Evolutionary conservation across 2,888 invertebrate genomes (phyloP), one percentile per base, ranked within the genome.

Genomic region (Microctonus aethiopoides): DNA sequence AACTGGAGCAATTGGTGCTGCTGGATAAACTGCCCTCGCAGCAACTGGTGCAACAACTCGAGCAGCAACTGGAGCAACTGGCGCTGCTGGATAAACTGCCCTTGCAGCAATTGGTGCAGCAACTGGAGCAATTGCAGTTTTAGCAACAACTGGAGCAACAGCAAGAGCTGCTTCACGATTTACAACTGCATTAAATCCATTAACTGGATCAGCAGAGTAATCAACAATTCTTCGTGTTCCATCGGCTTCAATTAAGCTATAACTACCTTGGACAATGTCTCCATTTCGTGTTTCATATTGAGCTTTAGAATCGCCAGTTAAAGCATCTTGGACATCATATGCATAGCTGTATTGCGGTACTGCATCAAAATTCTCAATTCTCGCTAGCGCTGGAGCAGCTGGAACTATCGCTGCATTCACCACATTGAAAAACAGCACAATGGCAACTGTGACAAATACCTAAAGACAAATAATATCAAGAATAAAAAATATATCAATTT

Each of bases 361-460:
- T 0, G 84, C 74, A 61, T 85, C 85, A 16, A 81, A 74, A 11
- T 80, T 79, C 36, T 85, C 85, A 20, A 84, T 68, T 32, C 72
- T 83, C 11, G 81, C 81, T 1, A 78, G 70, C 9, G 79, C 74
- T 3, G 81, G 77, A 0, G 34, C 64, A 16, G 56, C 71, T 13
- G 74, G 67, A 32, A 80, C 77, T 13, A 83, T 79, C 0, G 89
- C 90, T 78, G 89, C 90, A 57, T 71, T 88, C 24, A 88, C 86
- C 54, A 89, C 85, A 75, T 68, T 52, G 72, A 76, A 87, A 80
- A 74, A 87, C 70, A 86, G 75, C 64, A 83, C 83, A 77, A 83
- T 75, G 52, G 88, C 68, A 68, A 86, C 78, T 69, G 6, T 69
- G 86, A 85, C 84, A 83, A 82, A 83, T 83, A 84, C 83, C 84